Evolutionary conservation across 2,797 vertebrate species (phyloP).

Genomic region (Mycteria americana): DNA sequence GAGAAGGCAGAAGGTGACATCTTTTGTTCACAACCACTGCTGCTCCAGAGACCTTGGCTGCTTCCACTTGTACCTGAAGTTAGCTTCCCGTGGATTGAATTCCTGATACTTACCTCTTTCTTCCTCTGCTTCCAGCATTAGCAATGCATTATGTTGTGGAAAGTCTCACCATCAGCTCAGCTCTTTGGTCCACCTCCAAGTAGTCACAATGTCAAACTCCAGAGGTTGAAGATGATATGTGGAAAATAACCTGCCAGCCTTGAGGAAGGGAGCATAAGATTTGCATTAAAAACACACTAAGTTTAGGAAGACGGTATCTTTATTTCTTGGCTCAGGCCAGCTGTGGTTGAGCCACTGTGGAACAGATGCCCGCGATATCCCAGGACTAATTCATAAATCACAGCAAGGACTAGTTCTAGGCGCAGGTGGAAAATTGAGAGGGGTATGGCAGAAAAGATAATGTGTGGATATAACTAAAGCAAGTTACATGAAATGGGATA

Average conservation of each 20-base stretch:
- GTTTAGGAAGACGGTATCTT: neutral
- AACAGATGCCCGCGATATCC: neutral
- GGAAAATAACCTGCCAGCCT: neutral
- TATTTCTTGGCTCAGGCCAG: neutral
- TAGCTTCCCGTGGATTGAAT: neutral
- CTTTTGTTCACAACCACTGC: neutral
- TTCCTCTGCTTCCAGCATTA: neutral
- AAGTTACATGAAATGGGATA: neutral
- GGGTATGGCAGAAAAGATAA: neutral
- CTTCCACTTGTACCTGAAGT: neutral
- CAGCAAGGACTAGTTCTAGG: neutral
- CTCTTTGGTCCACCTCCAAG: neutral
- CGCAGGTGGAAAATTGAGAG: accelerated
- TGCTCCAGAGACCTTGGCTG: neutral
- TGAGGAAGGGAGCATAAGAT: neutral
- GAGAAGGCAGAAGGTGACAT: neutral
- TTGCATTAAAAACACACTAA: neutral
- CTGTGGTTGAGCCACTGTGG: neutral
- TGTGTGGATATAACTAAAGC: neutral
- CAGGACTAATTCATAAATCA: neutral
- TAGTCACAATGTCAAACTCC: neutral
- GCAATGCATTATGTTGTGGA: too few relatives aligned
- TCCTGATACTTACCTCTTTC: neutral
- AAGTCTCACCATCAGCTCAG: neutral
- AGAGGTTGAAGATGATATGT: neutral